Conservation (phyloP, 2,113 vertebrate species). For the Hippocampus mohnikei region DNA sequence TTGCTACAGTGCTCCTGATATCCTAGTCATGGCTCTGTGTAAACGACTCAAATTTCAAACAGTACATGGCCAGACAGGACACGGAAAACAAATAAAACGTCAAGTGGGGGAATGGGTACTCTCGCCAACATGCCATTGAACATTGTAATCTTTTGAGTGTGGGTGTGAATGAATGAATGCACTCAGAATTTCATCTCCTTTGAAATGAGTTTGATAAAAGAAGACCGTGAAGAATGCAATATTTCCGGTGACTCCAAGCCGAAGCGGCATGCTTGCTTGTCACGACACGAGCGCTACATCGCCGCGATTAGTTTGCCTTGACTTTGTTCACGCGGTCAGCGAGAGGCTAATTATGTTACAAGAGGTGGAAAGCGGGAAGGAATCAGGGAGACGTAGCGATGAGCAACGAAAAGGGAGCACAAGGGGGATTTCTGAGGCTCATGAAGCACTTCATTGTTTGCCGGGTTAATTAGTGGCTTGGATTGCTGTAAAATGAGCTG, state of each 20-base stretch:
- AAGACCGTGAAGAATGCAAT: not conserved
- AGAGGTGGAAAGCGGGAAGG: constrained; percentile 22
- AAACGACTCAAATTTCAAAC: constrained; percentile 29
- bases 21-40: constrained; percentile 13
- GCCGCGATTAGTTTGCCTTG: constrained; percentile 39
- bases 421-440: constrained; percentile 32
- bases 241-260: not conserved
- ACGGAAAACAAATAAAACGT: constrained; percentile 27
- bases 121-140: constrained; percentile 1
- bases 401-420: constrained; percentile 20
- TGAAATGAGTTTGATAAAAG: constrained; percentile 5
- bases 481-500: constrained; percentile 24
- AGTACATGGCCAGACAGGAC: constrained; percentile 15
- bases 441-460: constrained; percentile 42
- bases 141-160: constrained; percentile 3
- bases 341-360: constrained; percentile 52
- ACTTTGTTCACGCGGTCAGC: constrained; percentile 48
- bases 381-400: constrained; percentile 31
- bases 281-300: constrained; percentile 15
- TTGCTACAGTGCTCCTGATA: constrained; percentile 22
- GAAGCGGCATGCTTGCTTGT: constrained; percentile 3
- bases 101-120: not conserved
- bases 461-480: constrained; percentile 40
- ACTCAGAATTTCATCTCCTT: not conserved
- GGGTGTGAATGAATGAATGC: not conserved